Evolutionary conservation across 2,797 vertebrate genomes (phyloP), one percentile per base, ranked within the genome.

Genomic region (Atherinosoma microstoma): DNA sequence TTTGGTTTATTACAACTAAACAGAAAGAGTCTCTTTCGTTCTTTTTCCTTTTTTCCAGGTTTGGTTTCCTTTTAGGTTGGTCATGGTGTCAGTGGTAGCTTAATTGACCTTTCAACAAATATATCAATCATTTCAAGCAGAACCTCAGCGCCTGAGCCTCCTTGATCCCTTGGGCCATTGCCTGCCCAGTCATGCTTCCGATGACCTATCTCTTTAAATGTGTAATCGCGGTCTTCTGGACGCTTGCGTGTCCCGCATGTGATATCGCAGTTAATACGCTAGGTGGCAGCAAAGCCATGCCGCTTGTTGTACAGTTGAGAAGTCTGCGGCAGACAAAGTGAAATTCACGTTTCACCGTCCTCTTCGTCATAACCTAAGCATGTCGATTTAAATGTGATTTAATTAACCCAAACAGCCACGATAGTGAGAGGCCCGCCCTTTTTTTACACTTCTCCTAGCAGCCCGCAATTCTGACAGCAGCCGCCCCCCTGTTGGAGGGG

Each of bases 401-500:
- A 72, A 40, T 8, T 10, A 12, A 9, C 8, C 4, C 0, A 60
- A 1, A 3, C 1, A 22, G 3, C 6, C 0, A 1, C 2, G 0
- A 0, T 1, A 6, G 15, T 1, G 20, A 18, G 6, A 0, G 13
- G 4, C 10, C n/a, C 2, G 7, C 2, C 15, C n/a, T n/a, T n/a
- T 36, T 24, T 36, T 40, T 4, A 0, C 7, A 15, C 11, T 64
- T 59, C 35, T 20, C 6, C 18, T 6, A 9, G 3, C 3, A 42
- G 30, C 9, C 15, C 49, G 1, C 18, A 2, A 65, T 29, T 10
- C 5, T 18, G 3, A 18, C 7, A 29, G 32, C 64, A 18, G 49
- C 56, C 63, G 13, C 58, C 75, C 63, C 34, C 57, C 0, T 15
- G 70, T 42, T 10, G 27, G 32, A 76, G 76, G 80, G 76, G 83